Evolutionary conservation across 2,888 invertebrate genomes (phyloP), one percentile per base, ranked within the genome.

Genomic region (Erebia epiphron): DNA sequence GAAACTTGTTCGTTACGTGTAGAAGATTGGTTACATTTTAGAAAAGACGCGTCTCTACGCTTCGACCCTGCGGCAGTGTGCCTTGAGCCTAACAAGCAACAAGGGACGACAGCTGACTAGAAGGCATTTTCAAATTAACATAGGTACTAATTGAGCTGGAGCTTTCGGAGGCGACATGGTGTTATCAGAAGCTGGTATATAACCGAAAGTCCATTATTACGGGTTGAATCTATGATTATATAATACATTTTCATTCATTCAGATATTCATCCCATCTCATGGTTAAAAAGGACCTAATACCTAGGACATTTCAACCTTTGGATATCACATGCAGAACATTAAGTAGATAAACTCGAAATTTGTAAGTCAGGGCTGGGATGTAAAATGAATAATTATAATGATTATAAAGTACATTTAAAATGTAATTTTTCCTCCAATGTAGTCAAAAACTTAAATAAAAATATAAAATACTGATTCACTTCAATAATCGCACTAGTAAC

Each of bases 61-160:
- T 52, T 16, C 54, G 16, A 9, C 54, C 8, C n/a, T 18, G 10
- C 18, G 54, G 16, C 18, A 54, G 16, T 52, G 52, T 52, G 18
- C 18, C 8, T 54, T 54, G 16, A 18, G 18, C 54, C 60, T 60
- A 2, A 46, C 13, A 18, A 16, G 61, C 16, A 16, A 16, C 1
- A 18, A 43, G 61, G 43, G 43, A 43, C 43, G 61, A 46, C 61
- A 18, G 43, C 13, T 61, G 61, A 61, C 61, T 61, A 61, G 61
- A 61, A 43, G 18, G 61, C 35, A 35, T 58, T 35, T 35, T 2
- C 26, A 58, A 35, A 14, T 35, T 35, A 7, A 35, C 35, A 35
- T 35, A 58, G 35, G 14, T 14, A 35, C 26, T 57, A 57, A 16
- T 43, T 60, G 43, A 60, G 60, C 60, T 43, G 60, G 3, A 43